A percentile compares a stretch with the other conserved stretches of the same genome.
phyloP scores from a whole-genome alignment of 2,888 invertebrate genomes.

The Tyria jacobaeae region DNA sequence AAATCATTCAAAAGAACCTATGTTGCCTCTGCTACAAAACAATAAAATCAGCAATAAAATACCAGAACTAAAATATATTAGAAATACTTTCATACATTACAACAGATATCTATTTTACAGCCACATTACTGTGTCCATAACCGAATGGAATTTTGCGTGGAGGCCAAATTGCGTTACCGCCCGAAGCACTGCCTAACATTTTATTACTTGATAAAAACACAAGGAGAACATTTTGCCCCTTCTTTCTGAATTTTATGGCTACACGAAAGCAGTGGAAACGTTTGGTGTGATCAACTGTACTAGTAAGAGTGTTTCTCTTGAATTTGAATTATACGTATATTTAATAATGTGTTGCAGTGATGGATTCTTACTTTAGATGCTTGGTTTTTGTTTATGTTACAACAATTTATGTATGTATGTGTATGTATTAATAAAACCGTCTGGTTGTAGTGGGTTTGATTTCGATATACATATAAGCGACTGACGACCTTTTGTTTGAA shows the following conservation, averaged over 20 bases:
- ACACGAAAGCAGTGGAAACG: conserved; percentile 53
- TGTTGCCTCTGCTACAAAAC: neutral
- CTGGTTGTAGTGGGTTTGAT: too few species aligned
- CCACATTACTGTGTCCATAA: conserved; percentile 54
- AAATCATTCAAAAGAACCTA: too few species aligned
- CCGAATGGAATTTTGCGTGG: conserved; percentile 61
- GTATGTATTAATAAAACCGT: too few species aligned
- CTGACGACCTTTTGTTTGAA: too few species aligned
- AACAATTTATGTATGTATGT: too few species aligned
- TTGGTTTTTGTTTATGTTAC: too few species aligned
- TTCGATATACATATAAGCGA: too few species aligned
- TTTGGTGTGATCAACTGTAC: conserved; percentile 38
- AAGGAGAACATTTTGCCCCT: conserved; percentile 58
- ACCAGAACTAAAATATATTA: conserved; percentile 16
- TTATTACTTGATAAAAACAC: conserved; percentile 74
- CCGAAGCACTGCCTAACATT: conserved; percentile 62
- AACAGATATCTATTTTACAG: conserved; percentile 54
- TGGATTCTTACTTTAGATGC: neutral
- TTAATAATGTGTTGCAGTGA: neutral
- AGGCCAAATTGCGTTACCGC: conserved; percentile 65
- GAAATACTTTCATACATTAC: conserved; percentile 33
- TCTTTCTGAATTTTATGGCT: conserved; percentile 58
- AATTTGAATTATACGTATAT: conserved; percentile 26
- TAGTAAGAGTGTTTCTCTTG: conserved; percentile 26
- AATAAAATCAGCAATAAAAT: conserved; percentile 4